Evolutionary conservation across 2,888 invertebrate species (phyloP).

Genomic region (Campoplex capitator): DNA sequence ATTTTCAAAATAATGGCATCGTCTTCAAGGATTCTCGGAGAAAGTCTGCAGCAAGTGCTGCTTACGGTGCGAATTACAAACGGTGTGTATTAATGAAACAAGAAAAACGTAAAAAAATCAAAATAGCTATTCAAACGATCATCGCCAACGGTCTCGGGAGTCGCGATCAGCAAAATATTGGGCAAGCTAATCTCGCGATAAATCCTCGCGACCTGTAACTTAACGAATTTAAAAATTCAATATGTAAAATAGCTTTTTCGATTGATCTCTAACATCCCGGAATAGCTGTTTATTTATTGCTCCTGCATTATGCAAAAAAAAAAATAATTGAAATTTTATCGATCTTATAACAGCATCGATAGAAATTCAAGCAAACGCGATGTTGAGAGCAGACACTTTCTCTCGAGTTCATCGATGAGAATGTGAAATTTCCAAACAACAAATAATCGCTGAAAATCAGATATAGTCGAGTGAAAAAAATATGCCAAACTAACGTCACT

Average conservation of each 20-base stretch:
- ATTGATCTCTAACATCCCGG: not conserved
- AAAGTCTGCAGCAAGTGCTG: conserved; percentile 40
- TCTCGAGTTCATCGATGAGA: not conserved
- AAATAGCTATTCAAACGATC: not conserved
- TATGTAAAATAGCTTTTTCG: not conserved
- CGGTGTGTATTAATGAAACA: not conserved
- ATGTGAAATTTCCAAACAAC: not conserved
- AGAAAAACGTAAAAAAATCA: not conserved
- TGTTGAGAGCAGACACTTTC: not conserved
- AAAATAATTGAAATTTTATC: not conserved
- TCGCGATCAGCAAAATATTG: not conserved
- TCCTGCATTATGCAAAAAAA: not conserved
- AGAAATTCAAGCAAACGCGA: not conserved
- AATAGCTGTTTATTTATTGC: not conserved
- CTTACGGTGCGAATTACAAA: not conserved
- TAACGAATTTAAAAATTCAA: not conserved
- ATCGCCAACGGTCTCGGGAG: conserved; percentile 9
- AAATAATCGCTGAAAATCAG: not conserved
- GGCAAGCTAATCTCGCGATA: not conserved
- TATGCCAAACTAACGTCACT: not conserved
- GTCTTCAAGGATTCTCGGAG: conserved; percentile 29
- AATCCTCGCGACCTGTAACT: not conserved
- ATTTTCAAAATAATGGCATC: conserved; percentile 26
- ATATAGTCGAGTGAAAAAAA: not conserved
- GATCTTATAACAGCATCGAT: not conserved